phyloP scores from a whole-genome alignment of 2,797 vertebrate species.

The Scolopax rusticola region DNA sequence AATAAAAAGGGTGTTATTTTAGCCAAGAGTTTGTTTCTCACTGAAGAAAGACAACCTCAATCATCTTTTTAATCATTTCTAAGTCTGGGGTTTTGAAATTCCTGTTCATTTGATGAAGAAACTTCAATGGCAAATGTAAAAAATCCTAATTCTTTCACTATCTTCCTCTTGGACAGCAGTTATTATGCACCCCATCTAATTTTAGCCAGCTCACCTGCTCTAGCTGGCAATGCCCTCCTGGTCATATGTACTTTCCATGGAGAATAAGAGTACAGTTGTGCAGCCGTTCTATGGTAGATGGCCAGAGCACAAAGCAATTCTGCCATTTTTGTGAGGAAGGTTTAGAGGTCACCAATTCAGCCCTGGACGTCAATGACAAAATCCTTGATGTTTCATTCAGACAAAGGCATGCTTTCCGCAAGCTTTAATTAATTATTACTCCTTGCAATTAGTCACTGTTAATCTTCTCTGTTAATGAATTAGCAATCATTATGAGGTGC shows the following conservation, averaged over 20 bases:
- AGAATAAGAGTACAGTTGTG: not conserved
- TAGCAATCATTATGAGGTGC: not conserved
- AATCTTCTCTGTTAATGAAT: not conserved
- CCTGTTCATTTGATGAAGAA: not conserved
- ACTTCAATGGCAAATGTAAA: not conserved
- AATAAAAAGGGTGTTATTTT: not conserved
- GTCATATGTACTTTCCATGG: not conserved
- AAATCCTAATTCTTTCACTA: not conserved
- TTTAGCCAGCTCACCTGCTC: not conserved
- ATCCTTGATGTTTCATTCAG: not conserved
- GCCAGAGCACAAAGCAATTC: not conserved
- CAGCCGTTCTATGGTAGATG: not conserved
- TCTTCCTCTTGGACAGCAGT: not conserved
- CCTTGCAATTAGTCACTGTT: not conserved
- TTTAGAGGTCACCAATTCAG: not conserved
- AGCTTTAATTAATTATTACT: not conserved
- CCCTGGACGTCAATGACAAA: not conserved
- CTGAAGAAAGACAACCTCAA: not conserved
- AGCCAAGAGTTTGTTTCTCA: not conserved
- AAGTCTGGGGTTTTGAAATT: not conserved
- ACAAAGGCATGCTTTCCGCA: not conserved
- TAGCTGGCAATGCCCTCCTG: not conserved
- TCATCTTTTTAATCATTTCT: not conserved
- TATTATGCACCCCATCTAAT: not conserved
- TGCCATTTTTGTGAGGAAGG: not conserved